These are phyloP conservation scores for Terebella lapidaria DNA, from an alignment of 2,888 invertebrate genomes.

Conservation along the genomic window DNA sequence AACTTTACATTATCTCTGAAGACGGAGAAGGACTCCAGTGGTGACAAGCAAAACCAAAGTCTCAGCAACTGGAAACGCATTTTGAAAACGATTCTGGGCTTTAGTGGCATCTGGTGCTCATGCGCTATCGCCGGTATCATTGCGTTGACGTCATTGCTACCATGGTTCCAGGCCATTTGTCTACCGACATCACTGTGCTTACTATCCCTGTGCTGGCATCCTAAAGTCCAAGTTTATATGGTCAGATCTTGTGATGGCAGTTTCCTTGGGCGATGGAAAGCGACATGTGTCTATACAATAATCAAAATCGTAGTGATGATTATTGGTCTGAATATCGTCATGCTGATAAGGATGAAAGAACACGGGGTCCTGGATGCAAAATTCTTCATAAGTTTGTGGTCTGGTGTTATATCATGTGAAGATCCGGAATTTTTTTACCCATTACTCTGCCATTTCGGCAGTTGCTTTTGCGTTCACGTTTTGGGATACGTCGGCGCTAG, in stretches of 20 bases:
- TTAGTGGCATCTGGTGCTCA: slow-evolving; percentile 20
- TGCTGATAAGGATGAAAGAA: slow-evolving; percentile 24
- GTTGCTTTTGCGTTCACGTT: slow-evolving; percentile 22
- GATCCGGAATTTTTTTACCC: slow-evolving; percentile 24
- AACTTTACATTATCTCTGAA: too few relatives aligned
- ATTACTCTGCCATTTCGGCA: slow-evolving; percentile 19
- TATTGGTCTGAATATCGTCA: slow-evolving; percentile 20
- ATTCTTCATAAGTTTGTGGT: slow-evolving; percentile 15
- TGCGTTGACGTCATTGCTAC: slow-evolving; percentile 21
- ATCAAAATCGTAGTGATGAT: slow-evolving; percentile 22
- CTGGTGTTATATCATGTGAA: slow-evolving; percentile 20
- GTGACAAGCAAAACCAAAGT: too few relatives aligned
- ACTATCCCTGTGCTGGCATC: slow-evolving; percentile 26
- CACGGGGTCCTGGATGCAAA: slow-evolving; percentile 21
- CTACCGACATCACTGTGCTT: slow-evolving; percentile 23
- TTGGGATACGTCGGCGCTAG: slow-evolving; percentile 23
- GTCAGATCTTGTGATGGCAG: slow-evolving; percentile 19
- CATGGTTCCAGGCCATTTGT: slow-evolving; percentile 23
- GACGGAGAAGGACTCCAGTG: too few relatives aligned
- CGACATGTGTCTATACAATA: slow-evolving; percentile 25
- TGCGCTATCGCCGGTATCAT: slow-evolving; percentile 23
- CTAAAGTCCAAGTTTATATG: slow-evolving; percentile 23
- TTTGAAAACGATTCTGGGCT: too few relatives aligned
- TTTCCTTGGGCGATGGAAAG: slow-evolving; percentile 21
- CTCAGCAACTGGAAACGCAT: too few relatives aligned